Percentiles rank a stretch among this genome's conserved stretches.
Evolutionary conservation across 2,113 vertebrate genomes (phyloP).

Genomic region (Psittacara wagleri): DNA sequence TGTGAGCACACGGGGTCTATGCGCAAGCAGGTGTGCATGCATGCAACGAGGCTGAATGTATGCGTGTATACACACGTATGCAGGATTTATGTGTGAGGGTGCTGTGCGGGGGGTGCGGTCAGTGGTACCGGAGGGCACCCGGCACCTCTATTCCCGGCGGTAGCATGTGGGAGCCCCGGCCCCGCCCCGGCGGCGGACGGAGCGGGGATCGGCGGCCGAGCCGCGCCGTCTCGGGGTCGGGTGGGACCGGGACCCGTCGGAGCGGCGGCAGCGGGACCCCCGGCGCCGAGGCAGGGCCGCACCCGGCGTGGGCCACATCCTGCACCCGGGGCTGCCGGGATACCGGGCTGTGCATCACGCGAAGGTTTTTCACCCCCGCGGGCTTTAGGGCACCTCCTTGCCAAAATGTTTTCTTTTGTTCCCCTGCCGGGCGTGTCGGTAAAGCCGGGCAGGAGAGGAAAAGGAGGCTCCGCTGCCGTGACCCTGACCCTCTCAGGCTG

Average conservation of each 20-base stretch:
- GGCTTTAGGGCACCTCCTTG: background rate
- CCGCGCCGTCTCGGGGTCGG: too few species aligned
- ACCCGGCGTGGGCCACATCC: background rate
- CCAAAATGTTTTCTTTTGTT: background rate
- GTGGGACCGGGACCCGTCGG: background rate
- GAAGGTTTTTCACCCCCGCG: background rate
- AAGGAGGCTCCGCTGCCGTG: background rate
- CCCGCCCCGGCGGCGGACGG: background rate
- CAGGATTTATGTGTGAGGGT: rapidly evolving
- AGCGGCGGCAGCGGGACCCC: background rate
- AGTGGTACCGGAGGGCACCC: background rate
- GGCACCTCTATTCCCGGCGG: rapidly evolving
- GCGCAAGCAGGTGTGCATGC: rapidly evolving
- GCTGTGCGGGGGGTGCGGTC: rapidly evolving
- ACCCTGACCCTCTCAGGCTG: background rate
- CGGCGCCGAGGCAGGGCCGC: background rate
- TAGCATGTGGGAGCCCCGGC: rapidly evolving
- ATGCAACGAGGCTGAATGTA: rapidly evolving
- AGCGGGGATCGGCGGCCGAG: background rate
- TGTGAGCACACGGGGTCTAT: rapidly evolving
- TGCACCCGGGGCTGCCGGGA: background rate
- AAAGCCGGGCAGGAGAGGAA: background rate
- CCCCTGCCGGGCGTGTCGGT: background rate
- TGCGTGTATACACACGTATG: rapidly evolving
- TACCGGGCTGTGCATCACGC: background rate